phyloP scores from a whole-genome alignment of 2,888 invertebrate genomes.

The Drosophila multiciliata region DNA sequence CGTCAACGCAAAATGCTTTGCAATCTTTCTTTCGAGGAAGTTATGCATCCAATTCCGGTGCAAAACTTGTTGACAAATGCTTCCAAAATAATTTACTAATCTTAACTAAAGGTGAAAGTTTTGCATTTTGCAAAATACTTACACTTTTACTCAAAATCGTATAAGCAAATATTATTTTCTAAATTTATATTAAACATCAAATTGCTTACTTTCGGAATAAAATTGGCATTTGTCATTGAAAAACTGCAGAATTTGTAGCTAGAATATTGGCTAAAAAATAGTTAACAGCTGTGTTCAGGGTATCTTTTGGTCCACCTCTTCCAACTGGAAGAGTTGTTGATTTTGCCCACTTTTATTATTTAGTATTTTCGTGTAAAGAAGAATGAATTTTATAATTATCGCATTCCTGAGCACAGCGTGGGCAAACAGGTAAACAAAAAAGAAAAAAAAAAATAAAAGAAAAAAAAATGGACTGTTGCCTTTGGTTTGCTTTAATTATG shows the following conservation, averaged over 20 bases:
- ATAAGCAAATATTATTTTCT: background rate
- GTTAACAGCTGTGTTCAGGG: background rate
- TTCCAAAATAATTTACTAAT: conserved; percentile 30
- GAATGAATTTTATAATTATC: conserved; percentile 28
- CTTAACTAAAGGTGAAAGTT: conserved; percentile 40
- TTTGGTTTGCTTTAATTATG: conserved; percentile 60
- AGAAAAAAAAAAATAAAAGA: background rate
- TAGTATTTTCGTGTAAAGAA: conserved; percentile 5
- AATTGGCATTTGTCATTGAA: background rate
- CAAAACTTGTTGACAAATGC: conserved; percentile 53
- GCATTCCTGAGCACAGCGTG: conserved; percentile 40
- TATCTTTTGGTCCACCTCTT: background rate
- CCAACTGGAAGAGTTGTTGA: background rate
- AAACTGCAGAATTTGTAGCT: background rate
- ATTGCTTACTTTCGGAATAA: background rate
- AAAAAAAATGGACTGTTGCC: conserved; percentile 27
- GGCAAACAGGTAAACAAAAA: conserved; percentile 7
- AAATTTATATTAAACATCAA: background rate
- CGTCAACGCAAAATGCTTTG: conserved; percentile 55
- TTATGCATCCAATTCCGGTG: conserved; percentile 41
- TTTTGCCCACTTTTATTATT: background rate
- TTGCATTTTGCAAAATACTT: background rate
- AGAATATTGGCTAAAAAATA: background rate
- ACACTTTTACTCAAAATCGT: background rate
- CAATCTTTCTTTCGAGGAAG: conserved; percentile 38